Evolutionary conservation across 2,113 vertebrate species (phyloP).

Genomic region (Archocentrus centrarchus): DNA sequence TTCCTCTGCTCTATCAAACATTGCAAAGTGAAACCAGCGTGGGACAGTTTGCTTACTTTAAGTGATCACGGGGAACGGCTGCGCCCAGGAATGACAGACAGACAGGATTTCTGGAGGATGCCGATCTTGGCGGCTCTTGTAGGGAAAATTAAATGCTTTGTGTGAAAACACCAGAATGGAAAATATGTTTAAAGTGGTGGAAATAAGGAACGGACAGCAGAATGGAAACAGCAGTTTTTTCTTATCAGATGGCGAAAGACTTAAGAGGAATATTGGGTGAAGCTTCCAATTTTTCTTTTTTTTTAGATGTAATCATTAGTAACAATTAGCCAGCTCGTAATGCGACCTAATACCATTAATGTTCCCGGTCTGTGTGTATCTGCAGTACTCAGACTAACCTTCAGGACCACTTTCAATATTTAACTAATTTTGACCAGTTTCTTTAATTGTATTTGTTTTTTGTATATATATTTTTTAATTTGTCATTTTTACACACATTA

Average conservation of each 20-base stretch:
- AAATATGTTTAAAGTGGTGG: not conserved
- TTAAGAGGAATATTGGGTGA: not conserved
- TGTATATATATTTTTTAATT: conserved; percentile 21
- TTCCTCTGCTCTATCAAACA: not conserved
- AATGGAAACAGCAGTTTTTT: not conserved
- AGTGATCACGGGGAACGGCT: conserved; percentile 8
- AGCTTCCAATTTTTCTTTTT: too few relatives aligned
- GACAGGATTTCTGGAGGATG: not conserved
- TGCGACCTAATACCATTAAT: not conserved
- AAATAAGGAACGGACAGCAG: not conserved
- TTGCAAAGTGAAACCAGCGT: not conserved
- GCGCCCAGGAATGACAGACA: not conserved
- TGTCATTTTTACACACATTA: not conserved
- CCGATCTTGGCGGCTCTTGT: not conserved
- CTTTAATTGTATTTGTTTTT: not conserved
- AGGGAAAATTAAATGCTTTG: not conserved
- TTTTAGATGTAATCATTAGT: rapidly evolving
- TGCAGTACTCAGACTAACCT: not conserved
- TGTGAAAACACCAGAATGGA: not conserved
- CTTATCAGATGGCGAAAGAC: not conserved
- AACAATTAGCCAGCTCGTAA: not conserved
- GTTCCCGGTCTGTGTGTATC: not conserved
- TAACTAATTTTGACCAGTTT: too few relatives aligned
- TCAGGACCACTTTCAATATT: too few relatives aligned
- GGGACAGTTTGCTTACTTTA: not conserved